phyloP scores from a whole-genome alignment of 1,140 invertebrate species.

The Eriocheir sinensis region DNA sequence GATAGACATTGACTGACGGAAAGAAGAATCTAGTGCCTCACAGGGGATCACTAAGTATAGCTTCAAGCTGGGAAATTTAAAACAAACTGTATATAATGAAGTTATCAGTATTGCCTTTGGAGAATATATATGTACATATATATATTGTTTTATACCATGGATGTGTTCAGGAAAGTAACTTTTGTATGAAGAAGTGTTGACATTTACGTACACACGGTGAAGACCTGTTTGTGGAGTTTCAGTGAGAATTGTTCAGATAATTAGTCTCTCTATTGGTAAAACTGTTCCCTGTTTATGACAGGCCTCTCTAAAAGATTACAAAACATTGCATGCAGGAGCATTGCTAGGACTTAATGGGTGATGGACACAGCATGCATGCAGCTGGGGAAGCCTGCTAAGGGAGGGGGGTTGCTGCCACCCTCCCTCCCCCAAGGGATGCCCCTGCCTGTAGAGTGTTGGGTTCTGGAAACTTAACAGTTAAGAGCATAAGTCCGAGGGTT shows the following conservation, averaged over 20 bases:
- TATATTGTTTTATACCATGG: constrained; percentile 15
- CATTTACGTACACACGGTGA: background rate
- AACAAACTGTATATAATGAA: background rate
- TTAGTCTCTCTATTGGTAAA: background rate
- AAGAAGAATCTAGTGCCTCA: background rate
- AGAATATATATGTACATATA: constrained; percentile 27
- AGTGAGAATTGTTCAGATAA: background rate
- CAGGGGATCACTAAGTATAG: background rate
- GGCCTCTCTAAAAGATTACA: background rate
- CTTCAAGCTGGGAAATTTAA: constrained; percentile 1
- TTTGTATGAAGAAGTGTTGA: background rate
- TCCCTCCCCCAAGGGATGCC: no score
- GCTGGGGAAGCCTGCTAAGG: no score
- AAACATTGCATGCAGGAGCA: background rate
- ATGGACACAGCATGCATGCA: no score
- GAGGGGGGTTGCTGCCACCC: no score
- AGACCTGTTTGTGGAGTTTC: background rate
- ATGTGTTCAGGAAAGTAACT: background rate
- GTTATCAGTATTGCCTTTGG: background rate
- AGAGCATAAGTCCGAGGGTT: background rate
- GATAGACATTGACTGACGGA: background rate
- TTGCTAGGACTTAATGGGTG: background rate
- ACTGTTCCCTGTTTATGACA: background rate
- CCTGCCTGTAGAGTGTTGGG: background rate
- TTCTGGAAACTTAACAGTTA: background rate